Percentiles rank a stretch among this genome's conserved stretches.
Conservation (phyloP, 2,797 vertebrate genomes). For the Hoplostethus atlanticus region DNA sequence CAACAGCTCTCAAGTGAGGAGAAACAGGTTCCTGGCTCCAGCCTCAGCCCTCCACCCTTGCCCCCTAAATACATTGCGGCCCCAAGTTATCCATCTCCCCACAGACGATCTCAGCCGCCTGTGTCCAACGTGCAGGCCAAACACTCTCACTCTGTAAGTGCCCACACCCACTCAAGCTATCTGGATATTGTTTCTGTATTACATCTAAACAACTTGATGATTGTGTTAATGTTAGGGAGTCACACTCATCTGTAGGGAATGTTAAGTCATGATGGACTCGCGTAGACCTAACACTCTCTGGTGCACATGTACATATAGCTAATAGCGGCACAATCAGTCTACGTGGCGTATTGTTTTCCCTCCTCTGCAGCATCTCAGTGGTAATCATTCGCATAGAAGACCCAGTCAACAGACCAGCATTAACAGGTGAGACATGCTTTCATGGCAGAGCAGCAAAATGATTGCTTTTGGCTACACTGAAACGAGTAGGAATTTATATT, state of each 20-base stretch:
- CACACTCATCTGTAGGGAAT: neutral
- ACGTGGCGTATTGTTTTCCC: constrained; percentile 22
- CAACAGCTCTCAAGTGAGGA: constrained; percentile 69
- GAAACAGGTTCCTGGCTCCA: constrained; percentile 56
- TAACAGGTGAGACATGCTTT: constrained; percentile 54
- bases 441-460: neutral
- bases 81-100: constrained; percentile 34
- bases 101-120: constrained; percentile 13
- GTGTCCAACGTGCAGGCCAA: constrained; percentile 26
- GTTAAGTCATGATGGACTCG: constrained; percentile 5
- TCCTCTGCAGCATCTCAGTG: constrained; percentile 40
- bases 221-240: constrained; percentile 16
- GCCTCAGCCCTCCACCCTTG: constrained; percentile 59
- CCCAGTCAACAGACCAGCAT: constrained; percentile 30
- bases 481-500: neutral
- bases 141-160: constrained; percentile 56
- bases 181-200: neutral
- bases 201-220: neutral
- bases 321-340: neutral
- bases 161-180: neutral
- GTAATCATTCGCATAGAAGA: neutral
- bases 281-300: too few relatives aligned
- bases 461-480: neutral
- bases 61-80: constrained; percentile 67
- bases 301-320: neutral